phyloP scores from a whole-genome alignment of 2,797 vertebrate species.

The Syngnathus rostellatus region DNA sequence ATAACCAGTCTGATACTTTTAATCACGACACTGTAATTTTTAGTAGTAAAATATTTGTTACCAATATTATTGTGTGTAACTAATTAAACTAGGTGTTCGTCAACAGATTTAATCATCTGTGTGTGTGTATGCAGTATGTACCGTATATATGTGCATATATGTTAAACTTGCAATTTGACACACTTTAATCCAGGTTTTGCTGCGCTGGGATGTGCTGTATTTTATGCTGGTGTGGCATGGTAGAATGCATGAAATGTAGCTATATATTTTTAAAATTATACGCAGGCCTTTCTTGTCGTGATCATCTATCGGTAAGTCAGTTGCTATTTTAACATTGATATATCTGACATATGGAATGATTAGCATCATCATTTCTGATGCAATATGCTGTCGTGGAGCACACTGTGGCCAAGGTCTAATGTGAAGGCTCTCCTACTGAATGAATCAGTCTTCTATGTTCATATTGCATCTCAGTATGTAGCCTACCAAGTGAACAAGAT shows the following conservation, averaged over 20 bases:
- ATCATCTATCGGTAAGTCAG: not conserved
- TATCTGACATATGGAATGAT: slow-evolving; percentile 13
- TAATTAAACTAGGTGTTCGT: not conserved
- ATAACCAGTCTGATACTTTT: not conserved
- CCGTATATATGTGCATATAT: not conserved
- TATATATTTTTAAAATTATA: slow-evolving; percentile 4
- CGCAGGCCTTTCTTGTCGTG: not conserved
- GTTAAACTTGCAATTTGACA: not conserved
- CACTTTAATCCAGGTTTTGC: not conserved
- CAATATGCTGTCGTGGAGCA: slow-evolving; percentile 18
- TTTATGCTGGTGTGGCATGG: not conserved
- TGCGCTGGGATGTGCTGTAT: not conserved
- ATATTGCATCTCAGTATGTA: slow-evolving; percentile 49
- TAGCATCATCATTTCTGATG: slow-evolving; percentile 20
- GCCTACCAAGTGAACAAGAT: slow-evolving; percentile 49
- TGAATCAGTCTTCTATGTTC: slow-evolving; percentile 43
- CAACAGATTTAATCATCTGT: slow-evolving; percentile 3
- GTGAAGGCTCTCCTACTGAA: slow-evolving; percentile 32
- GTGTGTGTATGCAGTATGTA: not conserved
- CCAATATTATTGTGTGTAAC: not conserved
- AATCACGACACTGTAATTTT: slow-evolving; percentile 19
- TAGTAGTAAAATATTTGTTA: slow-evolving; percentile 20
- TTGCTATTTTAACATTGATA: slow-evolving; percentile 9
- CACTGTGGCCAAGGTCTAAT: slow-evolving; percentile 33
- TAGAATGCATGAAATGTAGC: not conserved